phyloP scores from a whole-genome alignment of 92 coral and sea anemone species.

The Isaurus tuberculatus region DNA sequence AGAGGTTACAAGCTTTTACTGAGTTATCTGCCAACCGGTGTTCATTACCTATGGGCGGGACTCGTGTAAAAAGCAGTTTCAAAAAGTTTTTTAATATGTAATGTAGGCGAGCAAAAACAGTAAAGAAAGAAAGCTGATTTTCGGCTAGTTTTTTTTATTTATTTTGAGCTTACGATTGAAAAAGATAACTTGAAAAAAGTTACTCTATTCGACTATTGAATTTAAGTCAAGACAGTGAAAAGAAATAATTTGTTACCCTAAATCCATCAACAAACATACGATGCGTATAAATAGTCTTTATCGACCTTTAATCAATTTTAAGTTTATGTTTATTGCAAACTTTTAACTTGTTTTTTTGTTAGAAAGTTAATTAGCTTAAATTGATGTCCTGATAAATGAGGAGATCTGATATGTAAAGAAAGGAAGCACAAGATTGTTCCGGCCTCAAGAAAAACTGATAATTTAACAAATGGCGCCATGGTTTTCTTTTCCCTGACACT shows the following conservation, averaged over 20 bases:
- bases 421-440: slow-evolving; percentile 20
- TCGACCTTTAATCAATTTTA: slow-evolving; percentile 28
- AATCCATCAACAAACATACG: background rate
- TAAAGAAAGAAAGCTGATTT: background rate
- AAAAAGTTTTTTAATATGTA: background rate
- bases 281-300: background rate
- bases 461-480: slow-evolving; percentile 39
- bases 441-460: slow-evolving; percentile 27
- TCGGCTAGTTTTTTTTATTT: background rate
- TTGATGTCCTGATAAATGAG: slow-evolving; percentile 27
- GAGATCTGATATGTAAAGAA: slow-evolving; percentile 1
- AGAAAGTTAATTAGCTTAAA: slow-evolving; percentile 37
- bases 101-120: background rate
- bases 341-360: slow-evolving; percentile 35
- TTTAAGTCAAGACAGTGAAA: slow-evolving; percentile 8
- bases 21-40: slow-evolving; percentile 19
- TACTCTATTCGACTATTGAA: no score
- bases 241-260: background rate
- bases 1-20: slow-evolving; percentile 30
- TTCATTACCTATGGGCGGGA: slow-evolving; percentile 10
- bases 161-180: background rate
- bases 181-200: no score
- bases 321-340: slow-evolving; percentile 37
- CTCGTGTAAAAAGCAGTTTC: slow-evolving; percentile 17
- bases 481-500: slow-evolving; percentile 21